Base-by-base conservation (phyloP, 2,113 vertebrate species). In the Etia nguti region DNA sequence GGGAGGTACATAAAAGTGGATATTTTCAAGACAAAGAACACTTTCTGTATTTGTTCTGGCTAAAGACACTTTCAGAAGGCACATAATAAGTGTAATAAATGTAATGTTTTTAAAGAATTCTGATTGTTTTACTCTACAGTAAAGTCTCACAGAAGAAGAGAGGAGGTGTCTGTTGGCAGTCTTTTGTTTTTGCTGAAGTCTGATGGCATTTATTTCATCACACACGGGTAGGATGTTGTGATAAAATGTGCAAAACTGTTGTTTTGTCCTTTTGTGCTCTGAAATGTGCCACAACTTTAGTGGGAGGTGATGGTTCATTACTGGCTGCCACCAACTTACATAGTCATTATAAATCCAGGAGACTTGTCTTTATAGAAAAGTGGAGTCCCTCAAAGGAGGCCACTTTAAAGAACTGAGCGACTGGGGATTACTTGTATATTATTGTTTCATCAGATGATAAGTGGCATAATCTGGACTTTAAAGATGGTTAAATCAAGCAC, bases 241-340 rank as follows among this genome's bases (percentile, higher is more conserved):
- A 90, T 68, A 60, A 80, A 89, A 88, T 59, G 87, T 87, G 70
- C 55, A 81, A 86, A 80, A 73, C 26, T 85, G 85, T 93, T 92
- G 88, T 89, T 81, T 36, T 9, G 31, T 90, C 62, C 81, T 83
- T 31, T 79, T 84, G 77, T 85, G 24, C 12, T 24, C 34, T 65
- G 34, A 65, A 83, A 84, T 54, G 83, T 62, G 70, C 68, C 80
- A 56, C 59, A 46, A 79, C 75, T 88, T 77, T 41, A 86, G 90
- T 93, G 88, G 92, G 95, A 94, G 91, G 89, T 93, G 92, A 88
- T 59, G 80, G 52, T 81, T 65, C 81, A 91, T 82, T 79, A 52
- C 68, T 65, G 24, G 85, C 88, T 81, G 80, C 68, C 24, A 68
- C 59, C 88, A 87, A 70, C 79, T 75, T 90, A 86, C 86, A 18